A percentile compares a stretch with the other conserved stretches of the same genome.
phyloP scores from a whole-genome alignment of 2,888 invertebrate species.

The Eutolmus rufibarbis region DNA sequence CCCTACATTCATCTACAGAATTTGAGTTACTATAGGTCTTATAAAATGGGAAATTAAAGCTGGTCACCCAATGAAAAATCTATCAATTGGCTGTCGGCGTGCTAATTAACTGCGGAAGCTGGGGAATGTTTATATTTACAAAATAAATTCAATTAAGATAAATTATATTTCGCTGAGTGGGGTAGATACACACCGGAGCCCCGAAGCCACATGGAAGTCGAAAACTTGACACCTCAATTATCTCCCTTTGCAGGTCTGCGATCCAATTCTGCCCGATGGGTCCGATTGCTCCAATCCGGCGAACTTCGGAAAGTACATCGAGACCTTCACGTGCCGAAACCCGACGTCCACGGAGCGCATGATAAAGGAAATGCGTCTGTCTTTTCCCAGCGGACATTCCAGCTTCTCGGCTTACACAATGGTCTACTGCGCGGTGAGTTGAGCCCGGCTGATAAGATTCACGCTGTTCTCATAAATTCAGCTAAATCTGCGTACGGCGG shows the following conservation, averaged over 20 bases:
- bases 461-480: not conserved
- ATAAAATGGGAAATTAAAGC: no score
- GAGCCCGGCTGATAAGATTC: not conserved
- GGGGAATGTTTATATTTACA: not conserved
- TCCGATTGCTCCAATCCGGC: slow-evolving; percentile 67
- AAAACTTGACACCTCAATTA: not conserved
- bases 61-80: not conserved
- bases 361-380: slow-evolving; percentile 80
- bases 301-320: slow-evolving; percentile 74
- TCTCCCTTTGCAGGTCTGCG: slow-evolving; percentile 71
- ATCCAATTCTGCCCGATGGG: slow-evolving; percentile 69
- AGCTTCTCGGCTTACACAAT: slow-evolving; percentile 88
- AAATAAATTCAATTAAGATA: not conserved
- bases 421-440: slow-evolving; percentile 84
- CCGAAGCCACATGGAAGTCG: not conserved
- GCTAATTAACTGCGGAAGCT: not conserved
- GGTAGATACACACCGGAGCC: not conserved
- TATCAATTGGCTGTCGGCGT: not conserved
- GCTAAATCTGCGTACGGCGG: not conserved
- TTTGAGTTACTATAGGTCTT: no score
- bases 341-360: slow-evolving; percentile 64
- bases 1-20: no score
- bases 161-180: not conserved
- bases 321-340: slow-evolving; percentile 73
- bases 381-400: slow-evolving; percentile 92